Percentiles rank a stretch among this genome's conserved stretches.
These are phyloP conservation scores for Psittacula derbiana DNA, from an alignment of 2,797 vertebrate species.

Conservation along the genomic window DNA sequence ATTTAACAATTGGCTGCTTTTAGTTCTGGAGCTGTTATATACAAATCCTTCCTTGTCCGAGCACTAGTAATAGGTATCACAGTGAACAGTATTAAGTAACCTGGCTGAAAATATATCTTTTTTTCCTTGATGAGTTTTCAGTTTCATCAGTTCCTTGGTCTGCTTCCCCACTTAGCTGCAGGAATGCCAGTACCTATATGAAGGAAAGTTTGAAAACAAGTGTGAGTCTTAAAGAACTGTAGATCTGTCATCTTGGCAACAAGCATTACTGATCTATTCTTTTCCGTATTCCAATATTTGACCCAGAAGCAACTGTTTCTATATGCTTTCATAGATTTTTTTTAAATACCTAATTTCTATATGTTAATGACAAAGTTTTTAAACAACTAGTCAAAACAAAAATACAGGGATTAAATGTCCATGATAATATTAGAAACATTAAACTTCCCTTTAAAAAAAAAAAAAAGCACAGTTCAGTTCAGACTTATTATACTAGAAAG, in stretches of 20 bases:
- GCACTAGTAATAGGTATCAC: not conserved
- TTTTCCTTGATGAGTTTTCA: not conserved
- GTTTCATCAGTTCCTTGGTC: not conserved
- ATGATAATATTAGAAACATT: slow-evolving; percentile 25
- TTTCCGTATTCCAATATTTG: not conserved
- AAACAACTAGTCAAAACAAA: slow-evolving; percentile 11
- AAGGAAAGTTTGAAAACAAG: not conserved
- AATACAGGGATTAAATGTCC: not conserved
- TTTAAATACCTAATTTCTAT: slow-evolving; percentile 11
- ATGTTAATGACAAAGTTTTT: slow-evolving; percentile 15
- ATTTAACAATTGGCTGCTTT: not conserved
- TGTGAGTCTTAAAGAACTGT: not conserved
- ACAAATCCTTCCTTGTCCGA: not conserved
- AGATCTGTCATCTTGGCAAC: not conserved
- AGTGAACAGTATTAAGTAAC: not conserved
- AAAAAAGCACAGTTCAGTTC: not conserved
- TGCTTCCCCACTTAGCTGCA: not conserved
- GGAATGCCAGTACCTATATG: not conserved
- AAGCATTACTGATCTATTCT: not conserved
- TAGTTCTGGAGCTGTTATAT: not conserved
- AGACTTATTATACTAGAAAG: not conserved
- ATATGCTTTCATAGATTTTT: not conserved
- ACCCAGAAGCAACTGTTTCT: not conserved
- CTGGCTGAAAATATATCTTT: not conserved
- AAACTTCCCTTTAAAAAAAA: slow-evolving; percentile 22